phyloP scores from a whole-genome alignment of 2,888 invertebrate species.

The Nemotelus pantherinus region DNA sequence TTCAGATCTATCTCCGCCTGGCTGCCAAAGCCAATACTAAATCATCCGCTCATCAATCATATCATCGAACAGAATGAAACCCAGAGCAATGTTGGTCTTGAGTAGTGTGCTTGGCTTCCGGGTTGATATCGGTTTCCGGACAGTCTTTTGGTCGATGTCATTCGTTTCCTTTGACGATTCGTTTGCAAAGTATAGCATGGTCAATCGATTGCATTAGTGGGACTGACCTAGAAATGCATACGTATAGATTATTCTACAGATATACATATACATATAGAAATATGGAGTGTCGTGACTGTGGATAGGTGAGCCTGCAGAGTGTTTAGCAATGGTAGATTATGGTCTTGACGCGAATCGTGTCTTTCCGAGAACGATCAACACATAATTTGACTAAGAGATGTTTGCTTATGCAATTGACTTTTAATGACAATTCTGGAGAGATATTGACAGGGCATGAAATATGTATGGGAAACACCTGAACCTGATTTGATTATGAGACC shows the following conservation, averaged over 20 bases:
- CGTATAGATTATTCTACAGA: not conserved
- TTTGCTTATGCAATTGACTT: constrained; percentile 33
- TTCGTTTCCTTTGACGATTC: constrained; percentile 25
- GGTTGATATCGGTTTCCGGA: not conserved
- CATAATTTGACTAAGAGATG: constrained; percentile 34
- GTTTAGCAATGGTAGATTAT: too few species aligned
- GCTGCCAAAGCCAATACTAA: constrained; percentile 38
- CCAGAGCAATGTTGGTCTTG: too few species aligned
- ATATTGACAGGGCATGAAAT: constrained; percentile 10
- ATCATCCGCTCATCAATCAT: constrained; percentile 50
- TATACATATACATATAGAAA: not conserved
- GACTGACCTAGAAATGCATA: not conserved
- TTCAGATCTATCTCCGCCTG: not conserved
- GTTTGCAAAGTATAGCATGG: constrained; percentile 15
- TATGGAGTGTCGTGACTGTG: not conserved
- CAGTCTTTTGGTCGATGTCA: constrained; percentile 9
- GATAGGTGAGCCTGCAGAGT: not conserved
- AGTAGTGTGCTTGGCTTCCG: not conserved
- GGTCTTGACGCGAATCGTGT: not conserved
- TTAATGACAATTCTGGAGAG: constrained; percentile 21
- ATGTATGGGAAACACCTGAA: not conserved
- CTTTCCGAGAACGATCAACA: constrained; percentile 22
- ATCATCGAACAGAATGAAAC: constrained; percentile 45
- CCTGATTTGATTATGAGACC: too few species aligned
- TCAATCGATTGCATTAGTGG: constrained; percentile 42